Base-by-base conservation (phyloP, 2,113 vertebrate genomes). In the Hippocampus mohnikei region DNA sequence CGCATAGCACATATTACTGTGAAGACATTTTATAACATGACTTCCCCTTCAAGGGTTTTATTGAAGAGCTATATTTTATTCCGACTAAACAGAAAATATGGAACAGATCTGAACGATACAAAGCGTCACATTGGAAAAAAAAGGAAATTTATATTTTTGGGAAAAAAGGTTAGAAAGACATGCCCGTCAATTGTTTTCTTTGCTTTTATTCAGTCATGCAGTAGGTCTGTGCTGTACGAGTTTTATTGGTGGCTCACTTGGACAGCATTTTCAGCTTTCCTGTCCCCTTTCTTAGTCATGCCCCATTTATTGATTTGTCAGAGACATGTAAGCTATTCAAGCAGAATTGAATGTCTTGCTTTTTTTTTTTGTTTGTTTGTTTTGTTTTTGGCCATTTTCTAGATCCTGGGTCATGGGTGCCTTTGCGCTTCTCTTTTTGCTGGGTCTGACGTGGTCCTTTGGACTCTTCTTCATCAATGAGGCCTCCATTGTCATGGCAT, bases 381-480 rank as follows among this genome's bases (percentile, higher is more conserved):
- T 79, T 65, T 81, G 18, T 68, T 58, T 50, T 37, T 76, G 33
- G 21, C 53, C 12, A 27, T 71, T 87, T 87, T 93, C 90, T 86
- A 99, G 97, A 76, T 99, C 96, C 81, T 98, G 97, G 97, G 96
- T 97, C 88, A 94, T 99, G 87, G 97, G 96, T 42, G 96, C 96
- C 33, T 98, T 98, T 44, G 95, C 95, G 80, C 93, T 99, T 71
- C 93, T 99, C 48, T 98, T 93, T 91, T 94, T 99, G 81, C 94
- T 99, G 89, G 95, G 95, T 68, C 93, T 99, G 66, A 98, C 97
- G 9, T 99, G 97, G 97, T 95, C 96, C 70, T 99, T 99, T 69
- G 97, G 97, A 10, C 89, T 99, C 87, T 96, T 99, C 85, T 98
- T 95, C 84, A 93, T 99, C 92, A 97, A 95, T 4, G 95, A 99